Conservation (phyloP, 2,797 vertebrate species). For the Cichlasoma orientale region DNA sequence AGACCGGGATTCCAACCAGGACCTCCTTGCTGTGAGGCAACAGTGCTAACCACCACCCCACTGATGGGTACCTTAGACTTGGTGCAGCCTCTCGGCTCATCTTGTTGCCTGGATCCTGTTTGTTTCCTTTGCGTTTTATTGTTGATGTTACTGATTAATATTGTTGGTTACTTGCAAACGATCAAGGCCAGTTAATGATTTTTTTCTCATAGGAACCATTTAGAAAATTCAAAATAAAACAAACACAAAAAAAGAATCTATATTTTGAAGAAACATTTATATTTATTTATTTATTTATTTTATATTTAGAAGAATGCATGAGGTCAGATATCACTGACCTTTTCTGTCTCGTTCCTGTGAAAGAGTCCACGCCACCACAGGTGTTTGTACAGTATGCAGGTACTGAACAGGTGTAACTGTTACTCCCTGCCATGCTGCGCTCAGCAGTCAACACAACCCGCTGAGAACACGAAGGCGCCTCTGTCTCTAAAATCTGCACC, state of each 20-base stretch:
- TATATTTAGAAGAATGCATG: not conserved
- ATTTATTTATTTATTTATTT: not conserved
- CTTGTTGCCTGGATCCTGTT: no score
- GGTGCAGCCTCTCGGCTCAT: no score
- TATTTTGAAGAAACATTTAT: not conserved
- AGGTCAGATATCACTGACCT: not conserved
- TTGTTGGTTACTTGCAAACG: not conserved
- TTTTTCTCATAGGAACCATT: not conserved
- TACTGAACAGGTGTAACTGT: not conserved
- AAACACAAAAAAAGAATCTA: no score
- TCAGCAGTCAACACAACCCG: not conserved
- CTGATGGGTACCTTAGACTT: no score
- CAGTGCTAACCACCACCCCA: no score
- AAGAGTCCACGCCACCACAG: not conserved
- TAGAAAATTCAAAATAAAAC: rapidly evolving
- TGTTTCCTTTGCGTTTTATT: no score
- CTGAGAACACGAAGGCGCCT: not conserved
- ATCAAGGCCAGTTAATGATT: not conserved
- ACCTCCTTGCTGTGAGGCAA: no score
- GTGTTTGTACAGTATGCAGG: not conserved
- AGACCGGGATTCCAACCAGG: no score
- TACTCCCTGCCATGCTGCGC: not conserved
- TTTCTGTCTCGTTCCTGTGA: rapidly evolving
- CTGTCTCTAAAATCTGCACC: not conserved
- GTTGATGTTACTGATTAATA: no score